A percentile compares a stretch with the other conserved stretches of the same genome.
Conservation (phyloP, 2,888 invertebrate genomes). For the Folsomia candida region DNA sequence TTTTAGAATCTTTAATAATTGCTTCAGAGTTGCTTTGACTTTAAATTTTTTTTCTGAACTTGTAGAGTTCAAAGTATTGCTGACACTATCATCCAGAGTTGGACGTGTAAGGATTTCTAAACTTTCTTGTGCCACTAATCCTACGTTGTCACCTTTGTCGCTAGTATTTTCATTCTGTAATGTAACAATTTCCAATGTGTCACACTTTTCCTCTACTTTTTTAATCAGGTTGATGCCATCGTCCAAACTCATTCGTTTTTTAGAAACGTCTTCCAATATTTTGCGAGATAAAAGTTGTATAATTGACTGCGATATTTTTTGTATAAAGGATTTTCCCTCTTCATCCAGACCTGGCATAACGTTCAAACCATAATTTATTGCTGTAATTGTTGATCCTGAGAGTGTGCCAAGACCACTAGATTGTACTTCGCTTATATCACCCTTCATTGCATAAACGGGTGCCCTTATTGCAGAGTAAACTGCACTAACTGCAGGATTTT, state of each 20-base stretch:
- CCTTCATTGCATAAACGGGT: slow-evolving; percentile 31
- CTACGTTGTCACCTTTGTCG: no score
- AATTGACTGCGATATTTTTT: slow-evolving; percentile 13
- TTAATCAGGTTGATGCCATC: not conserved
- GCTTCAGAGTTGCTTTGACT: not conserved
- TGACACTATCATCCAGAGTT: no score
- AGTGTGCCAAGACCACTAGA: slow-evolving; percentile 16
- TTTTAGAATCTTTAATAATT: not conserved
- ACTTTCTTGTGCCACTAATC: no score
- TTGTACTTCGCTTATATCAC: slow-evolving; percentile 23
- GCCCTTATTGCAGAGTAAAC: slow-evolving; percentile 31
- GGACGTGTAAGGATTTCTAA: no score
- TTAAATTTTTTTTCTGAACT: not conserved
- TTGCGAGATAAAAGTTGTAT: slow-evolving; percentile 22
- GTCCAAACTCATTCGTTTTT: slow-evolving; percentile 7
- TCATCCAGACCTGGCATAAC: slow-evolving; percentile 20
- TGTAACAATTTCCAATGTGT: not conserved
- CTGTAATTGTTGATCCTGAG: slow-evolving; percentile 7
- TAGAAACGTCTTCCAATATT: slow-evolving; percentile 14
- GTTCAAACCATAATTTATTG: slow-evolving; percentile 18
- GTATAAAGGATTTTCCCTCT: slow-evolving; percentile 18
- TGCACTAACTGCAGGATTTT: slow-evolving; percentile 26
- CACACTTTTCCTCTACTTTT: slow-evolving; percentile 3
- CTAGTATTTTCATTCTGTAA: not conserved
- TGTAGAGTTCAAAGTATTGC: no score